Conservation (phyloP, 2,888 invertebrate species). For the Drosophila diplacantha region DNA sequence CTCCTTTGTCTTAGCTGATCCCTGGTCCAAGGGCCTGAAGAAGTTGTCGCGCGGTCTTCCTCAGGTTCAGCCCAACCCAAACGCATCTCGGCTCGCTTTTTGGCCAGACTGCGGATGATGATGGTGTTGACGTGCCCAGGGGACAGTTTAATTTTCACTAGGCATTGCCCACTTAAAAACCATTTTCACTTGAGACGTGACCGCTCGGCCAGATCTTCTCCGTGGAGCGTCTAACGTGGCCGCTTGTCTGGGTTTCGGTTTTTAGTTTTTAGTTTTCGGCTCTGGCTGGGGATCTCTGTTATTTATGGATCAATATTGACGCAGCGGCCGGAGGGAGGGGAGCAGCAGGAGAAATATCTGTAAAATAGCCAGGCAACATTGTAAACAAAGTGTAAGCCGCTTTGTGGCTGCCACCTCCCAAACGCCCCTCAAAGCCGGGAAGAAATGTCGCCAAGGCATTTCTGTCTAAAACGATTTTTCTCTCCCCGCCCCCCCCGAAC, state of each 20-base stretch:
- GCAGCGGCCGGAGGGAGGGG: constrained; percentile 41
- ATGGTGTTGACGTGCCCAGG: constrained; percentile 65
- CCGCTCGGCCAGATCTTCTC: constrained; percentile 46
- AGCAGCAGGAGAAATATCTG: constrained; percentile 47
- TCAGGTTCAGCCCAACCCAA: not conserved
- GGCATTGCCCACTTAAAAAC: constrained; percentile 69
- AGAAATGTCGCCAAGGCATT: constrained; percentile 63
- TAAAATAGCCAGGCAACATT: constrained; percentile 72
- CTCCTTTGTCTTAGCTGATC: constrained; percentile 24
- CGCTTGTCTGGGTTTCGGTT: constrained; percentile 44
- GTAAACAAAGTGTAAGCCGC: constrained; percentile 72
- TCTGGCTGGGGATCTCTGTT: constrained; percentile 46
- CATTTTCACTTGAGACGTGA: constrained; percentile 71
- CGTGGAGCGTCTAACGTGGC: constrained; percentile 24
- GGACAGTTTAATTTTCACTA: constrained; percentile 71
- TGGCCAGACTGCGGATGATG: constrained; percentile 29
- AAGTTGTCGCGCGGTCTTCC: constrained; percentile 49
- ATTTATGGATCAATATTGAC: constrained; percentile 73
- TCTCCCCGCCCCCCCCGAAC: not conserved
- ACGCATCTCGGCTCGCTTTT: constrained; percentile 18
- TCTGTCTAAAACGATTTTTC: constrained; percentile 28
- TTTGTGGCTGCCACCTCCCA: constrained; percentile 58
- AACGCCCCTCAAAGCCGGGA: constrained; percentile 29
- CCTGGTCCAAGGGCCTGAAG: constrained; percentile 42
- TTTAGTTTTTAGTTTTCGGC: constrained; percentile 35